Evolutionary conservation across 2,797 vertebrate genomes (phyloP), one percentile per base, ranked within the genome.

Genomic region (Tauraco hartlaubi): DNA sequence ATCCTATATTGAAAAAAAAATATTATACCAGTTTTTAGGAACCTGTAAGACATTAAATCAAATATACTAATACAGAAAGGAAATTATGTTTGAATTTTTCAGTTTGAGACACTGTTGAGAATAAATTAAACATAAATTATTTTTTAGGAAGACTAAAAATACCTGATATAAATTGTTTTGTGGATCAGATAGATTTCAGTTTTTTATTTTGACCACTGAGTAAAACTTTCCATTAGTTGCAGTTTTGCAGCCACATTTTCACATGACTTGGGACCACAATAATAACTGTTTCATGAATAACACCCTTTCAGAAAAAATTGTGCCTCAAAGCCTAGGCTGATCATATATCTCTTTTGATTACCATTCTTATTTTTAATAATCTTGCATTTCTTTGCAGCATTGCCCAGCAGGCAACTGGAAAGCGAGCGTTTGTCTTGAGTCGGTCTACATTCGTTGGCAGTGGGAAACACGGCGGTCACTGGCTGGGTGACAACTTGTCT

Each of bases 401-500:
- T 63, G 80, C 21, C 66, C 85, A 96, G 87, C 94, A 96, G 85
- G 92, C 95, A 22, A 96, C 84, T 33, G 94, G 93, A 7, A 97
- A 96, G 59, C 3, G 83, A 29, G 39, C 93, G 0, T 97, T 97
- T 55, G 94, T 97, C 58, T 12, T 97, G 80, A 96, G 94, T 35
- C 67, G 74, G 3, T 97, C 96, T 51, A 94, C 95, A 0, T 97
- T 97, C 1, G 80, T 96, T 5, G 95, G 93, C 73, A 97, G 92
- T 10, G 96, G 95, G 17, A 97, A 97, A 74, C 93, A 97, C 2
- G 11, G 78, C 2, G 96, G 61, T 19, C 95, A 95, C 81, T 97
- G 93, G 90, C 90, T 97, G 23, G 92, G 96, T 7, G 91, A 97
- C 88, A 97, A 95, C 80, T 94, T 92, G 86, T 96, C 95, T 15